A percentile compares a stretch with the other conserved stretches of the same genome.
These are phyloP conservation scores for Elmis aenea DNA, from an alignment of 2,888 invertebrate species.

Conservation along the genomic window DNA sequence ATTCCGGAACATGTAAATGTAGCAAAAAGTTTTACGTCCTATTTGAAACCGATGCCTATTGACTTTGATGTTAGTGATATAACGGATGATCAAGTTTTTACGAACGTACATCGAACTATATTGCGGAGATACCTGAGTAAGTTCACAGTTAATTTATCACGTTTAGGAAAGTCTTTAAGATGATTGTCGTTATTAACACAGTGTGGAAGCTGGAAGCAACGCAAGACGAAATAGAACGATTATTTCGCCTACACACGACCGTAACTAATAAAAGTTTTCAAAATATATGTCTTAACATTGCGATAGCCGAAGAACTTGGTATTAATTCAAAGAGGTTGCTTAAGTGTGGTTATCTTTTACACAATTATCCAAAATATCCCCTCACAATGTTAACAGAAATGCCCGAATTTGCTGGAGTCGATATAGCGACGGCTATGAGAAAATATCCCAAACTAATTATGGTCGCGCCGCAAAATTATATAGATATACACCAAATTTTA, in stretches of 20 bases:
- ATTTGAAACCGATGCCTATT: conserved; percentile 30
- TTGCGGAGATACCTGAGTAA: conserved; percentile 36
- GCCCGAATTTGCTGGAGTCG: conserved; percentile 50
- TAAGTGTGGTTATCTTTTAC: conserved; percentile 57
- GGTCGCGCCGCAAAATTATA: conserved; percentile 52
- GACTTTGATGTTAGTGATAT: conserved; percentile 20
- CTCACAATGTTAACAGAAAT: conserved; percentile 54
- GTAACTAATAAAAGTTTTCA: conserved; percentile 47
- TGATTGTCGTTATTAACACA: too few species aligned
- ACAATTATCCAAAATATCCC: conserved; percentile 55
- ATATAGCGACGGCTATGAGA: conserved; percentile 52
- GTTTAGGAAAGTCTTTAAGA: too few species aligned
- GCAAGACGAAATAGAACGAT: conserved; percentile 36
- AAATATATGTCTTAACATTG: conserved; percentile 52
- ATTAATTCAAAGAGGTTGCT: conserved; percentile 52
- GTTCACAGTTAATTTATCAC: conserved; percentile 12
- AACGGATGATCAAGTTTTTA: conserved; percentile 32
- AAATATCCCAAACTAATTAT: conserved; percentile 60
- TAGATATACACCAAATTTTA: conserved; percentile 53
- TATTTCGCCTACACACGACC: conserved; percentile 40
- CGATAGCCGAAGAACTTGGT: conserved; percentile 54
- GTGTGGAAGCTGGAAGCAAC: conserved; percentile 43
- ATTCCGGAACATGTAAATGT: conserved; percentile 45
- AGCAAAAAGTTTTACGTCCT: conserved; percentile 36
- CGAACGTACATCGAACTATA: conserved; percentile 33